Evolutionary conservation across 2,113 vertebrate species (phyloP).

Genomic region (Dascyllus trimaculatus): DNA sequence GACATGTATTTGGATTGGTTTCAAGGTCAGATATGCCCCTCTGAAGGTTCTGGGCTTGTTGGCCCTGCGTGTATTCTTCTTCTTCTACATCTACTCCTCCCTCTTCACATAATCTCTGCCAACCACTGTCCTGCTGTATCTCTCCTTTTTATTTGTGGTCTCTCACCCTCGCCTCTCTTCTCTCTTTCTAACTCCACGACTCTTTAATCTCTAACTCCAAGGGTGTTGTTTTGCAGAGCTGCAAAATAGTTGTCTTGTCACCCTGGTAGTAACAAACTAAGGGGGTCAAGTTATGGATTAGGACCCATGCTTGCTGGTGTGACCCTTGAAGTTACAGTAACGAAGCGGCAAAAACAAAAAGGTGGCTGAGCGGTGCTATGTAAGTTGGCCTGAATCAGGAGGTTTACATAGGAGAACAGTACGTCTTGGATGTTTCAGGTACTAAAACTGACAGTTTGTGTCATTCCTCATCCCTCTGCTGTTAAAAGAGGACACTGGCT

Average conservation of each 20-base stretch:
- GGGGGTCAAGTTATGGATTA: constrained; percentile 60
- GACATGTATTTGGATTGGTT: constrained; percentile 87
- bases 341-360: constrained; percentile 28
- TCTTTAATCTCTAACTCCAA: constrained; percentile 49
- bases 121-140: constrained; percentile 59
- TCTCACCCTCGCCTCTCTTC: constrained; percentile 33
- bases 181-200: constrained; percentile 31
- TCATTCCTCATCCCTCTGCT: constrained; percentile 37
- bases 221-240: constrained; percentile 63
- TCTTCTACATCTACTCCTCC: constrained; percentile 41
- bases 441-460: constrained; percentile 34
- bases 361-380: constrained; percentile 52
- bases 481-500: constrained; percentile 71
- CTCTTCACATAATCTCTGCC: constrained; percentile 40
- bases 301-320: constrained; percentile 60
- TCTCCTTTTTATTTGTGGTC: constrained; percentile 49
- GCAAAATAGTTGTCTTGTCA: constrained; percentile 39
- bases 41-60: constrained; percentile 60
- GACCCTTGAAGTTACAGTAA: constrained; percentile 57
- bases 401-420: constrained; percentile 47
- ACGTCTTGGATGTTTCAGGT: constrained; percentile 26
- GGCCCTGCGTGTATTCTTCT: constrained; percentile 49
- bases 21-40: constrained; percentile 84
- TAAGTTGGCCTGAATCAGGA: constrained; percentile 48
- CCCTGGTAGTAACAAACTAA: constrained; percentile 36